A percentile compares a stretch with the other conserved stretches of the same genome.
These are phyloP conservation scores for Drosophila jambulina DNA, from an alignment of 1,140 invertebrate species.

Conservation along the genomic window DNA sequence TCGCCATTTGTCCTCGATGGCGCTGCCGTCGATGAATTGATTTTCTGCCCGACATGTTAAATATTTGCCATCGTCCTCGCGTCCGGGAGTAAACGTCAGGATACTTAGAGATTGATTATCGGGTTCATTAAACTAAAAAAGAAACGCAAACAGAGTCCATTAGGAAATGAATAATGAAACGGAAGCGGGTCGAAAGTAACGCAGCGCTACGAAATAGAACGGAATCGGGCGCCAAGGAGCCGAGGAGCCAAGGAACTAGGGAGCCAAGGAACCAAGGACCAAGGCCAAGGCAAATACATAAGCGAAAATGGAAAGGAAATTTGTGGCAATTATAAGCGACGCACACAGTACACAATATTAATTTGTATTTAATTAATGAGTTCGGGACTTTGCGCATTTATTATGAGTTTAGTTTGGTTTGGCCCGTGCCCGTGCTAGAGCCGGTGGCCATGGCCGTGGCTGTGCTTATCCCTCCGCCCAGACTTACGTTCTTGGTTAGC, in stretches of 20 bases:
- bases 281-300: constrained; percentile 33
- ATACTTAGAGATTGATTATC: constrained; percentile 94
- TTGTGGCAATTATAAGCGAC: constrained; percentile 72
- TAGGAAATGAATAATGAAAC: constrained; percentile 81
- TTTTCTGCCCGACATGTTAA: constrained; percentile 95
- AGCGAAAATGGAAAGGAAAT: constrained; percentile 64
- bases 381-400: constrained; percentile 52
- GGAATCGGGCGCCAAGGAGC: not conserved
- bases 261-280: constrained; percentile 17
- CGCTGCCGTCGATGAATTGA: constrained; percentile 91
- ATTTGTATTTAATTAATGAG: constrained; percentile 68
- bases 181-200: constrained; percentile 41
- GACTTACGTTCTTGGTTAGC: constrained; percentile 92
- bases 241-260: not conserved
- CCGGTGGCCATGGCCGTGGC: not conserved
- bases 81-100: constrained; percentile 91
- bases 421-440: not conserved
- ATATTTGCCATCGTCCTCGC: constrained; percentile 94
- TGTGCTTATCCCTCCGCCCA: not conserved
- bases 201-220: constrained; percentile 15
- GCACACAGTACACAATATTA: constrained; percentile 68
- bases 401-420: constrained; percentile 24
- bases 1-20: constrained; percentile 93
- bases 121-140: constrained; percentile 90
- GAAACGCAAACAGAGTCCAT: constrained; percentile 81